phyloP scores from a whole-genome alignment of 2,113 vertebrate genomes.

The Archilochus colubris region DNA sequence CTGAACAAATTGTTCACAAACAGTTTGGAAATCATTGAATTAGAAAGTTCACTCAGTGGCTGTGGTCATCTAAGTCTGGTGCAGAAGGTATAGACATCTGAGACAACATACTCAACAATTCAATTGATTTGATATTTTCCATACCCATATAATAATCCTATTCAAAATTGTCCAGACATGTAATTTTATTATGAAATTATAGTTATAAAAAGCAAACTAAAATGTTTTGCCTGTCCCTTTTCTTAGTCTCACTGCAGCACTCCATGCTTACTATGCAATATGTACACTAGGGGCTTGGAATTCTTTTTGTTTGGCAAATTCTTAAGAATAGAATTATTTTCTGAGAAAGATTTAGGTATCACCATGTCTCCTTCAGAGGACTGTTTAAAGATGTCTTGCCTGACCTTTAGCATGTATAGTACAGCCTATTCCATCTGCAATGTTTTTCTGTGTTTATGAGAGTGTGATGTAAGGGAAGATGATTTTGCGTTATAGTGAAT shows the following conservation, averaged over 20 bases:
- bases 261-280: neutral
- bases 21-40: neutral
- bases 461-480: neutral
- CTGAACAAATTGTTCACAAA: neutral
- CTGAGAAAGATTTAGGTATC: neutral
- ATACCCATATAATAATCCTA: neutral
- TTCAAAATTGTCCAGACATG: neutral
- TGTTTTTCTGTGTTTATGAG: neutral
- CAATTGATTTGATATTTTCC: neutral
- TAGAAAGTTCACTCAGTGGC: neutral
- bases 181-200: neutral
- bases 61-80: neutral
- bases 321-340: neutral
- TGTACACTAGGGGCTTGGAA: neutral
- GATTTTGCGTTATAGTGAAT: neutral
- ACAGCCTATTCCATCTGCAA: neutral
- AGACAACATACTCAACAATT: neutral
- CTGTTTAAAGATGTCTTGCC: neutral
- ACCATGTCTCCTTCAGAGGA: neutral
- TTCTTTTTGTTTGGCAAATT: neutral
- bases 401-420: neutral
- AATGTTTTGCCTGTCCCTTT: neutral
- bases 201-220: neutral
- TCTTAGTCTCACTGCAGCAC: neutral
- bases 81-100: neutral